Conservation (phyloP, 2,797 vertebrate genomes). For the Bucorvus abyssinicus region DNA sequence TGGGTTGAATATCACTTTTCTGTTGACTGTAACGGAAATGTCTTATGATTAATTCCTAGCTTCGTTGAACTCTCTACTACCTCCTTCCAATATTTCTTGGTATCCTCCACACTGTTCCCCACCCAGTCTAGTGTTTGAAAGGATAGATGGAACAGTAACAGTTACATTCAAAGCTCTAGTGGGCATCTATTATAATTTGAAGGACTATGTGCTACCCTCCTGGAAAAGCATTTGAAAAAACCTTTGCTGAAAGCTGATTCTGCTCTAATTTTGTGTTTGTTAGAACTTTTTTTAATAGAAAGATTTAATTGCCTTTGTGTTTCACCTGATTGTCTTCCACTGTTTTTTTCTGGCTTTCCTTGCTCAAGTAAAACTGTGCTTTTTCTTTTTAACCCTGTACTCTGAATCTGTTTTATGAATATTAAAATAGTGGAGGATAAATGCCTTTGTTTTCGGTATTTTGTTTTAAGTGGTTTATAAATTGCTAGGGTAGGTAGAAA, state of each 20-base stretch:
- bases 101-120: background rate
- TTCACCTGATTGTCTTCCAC: background rate
- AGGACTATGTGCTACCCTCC: background rate
- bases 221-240: background rate
- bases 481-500: background rate
- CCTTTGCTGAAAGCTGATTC: background rate
- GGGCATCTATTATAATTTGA: background rate
- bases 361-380: background rate
- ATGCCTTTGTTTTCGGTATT: background rate
- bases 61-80: background rate
- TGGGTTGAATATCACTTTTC: background rate
- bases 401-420: background rate
- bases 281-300: background rate
- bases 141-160: background rate
- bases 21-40: background rate
- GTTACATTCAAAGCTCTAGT: background rate
- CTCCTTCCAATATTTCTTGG: background rate
- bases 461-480: background rate
- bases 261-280: background rate
- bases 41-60: fast-evolving
- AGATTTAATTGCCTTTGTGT: background rate
- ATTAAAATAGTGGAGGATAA: background rate
- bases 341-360: background rate
- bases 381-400: background rate
- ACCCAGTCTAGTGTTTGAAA: background rate